These are phyloP conservation scores for Osmoderma eremita DNA, from an alignment of 2,888 invertebrate genomes.

Conservation along the genomic window DNA sequence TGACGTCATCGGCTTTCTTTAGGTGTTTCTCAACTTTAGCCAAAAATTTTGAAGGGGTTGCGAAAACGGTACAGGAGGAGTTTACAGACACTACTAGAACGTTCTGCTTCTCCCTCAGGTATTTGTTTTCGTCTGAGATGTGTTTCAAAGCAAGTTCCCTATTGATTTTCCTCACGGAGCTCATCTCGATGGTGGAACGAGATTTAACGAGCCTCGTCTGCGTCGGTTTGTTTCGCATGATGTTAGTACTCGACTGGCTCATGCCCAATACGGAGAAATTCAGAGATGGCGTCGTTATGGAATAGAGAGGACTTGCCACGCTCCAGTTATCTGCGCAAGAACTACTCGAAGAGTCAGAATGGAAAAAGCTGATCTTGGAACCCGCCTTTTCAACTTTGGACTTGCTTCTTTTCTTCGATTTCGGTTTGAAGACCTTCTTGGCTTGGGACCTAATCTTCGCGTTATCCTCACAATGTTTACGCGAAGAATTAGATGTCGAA, in stretches of 20 bases:
- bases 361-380: background rate
- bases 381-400: background rate
- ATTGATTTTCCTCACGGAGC: constrained; percentile 26
- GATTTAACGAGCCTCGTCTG: constrained; percentile 27
- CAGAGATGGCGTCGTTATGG: constrained; percentile 36
- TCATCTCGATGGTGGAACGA: constrained; percentile 38
- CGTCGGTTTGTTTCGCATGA: constrained; percentile 22
- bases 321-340: constrained; percentile 39
- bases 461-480: background rate
- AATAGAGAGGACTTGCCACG: constrained; percentile 38
- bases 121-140: constrained; percentile 13
- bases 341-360: background rate
- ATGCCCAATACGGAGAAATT: constrained; percentile 19
- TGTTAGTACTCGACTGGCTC: constrained; percentile 30
- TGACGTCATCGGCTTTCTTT: constrained; percentile 7
- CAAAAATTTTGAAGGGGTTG: constrained; percentile 37
- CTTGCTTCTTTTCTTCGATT: background rate
- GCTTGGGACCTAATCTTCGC: background rate
- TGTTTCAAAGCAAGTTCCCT: constrained; percentile 29
- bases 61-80: constrained; percentile 35
- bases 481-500: constrained; percentile 12
- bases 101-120: constrained; percentile 18
- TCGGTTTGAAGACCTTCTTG: constrained; percentile 7
- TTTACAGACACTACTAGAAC: constrained; percentile 38
- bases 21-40: constrained; percentile 38